Percentiles rank a stretch among this genome's conserved stretches.
phyloP scores from a whole-genome alignment of 2,797 vertebrate species.

The Ispidina picta region DNA sequence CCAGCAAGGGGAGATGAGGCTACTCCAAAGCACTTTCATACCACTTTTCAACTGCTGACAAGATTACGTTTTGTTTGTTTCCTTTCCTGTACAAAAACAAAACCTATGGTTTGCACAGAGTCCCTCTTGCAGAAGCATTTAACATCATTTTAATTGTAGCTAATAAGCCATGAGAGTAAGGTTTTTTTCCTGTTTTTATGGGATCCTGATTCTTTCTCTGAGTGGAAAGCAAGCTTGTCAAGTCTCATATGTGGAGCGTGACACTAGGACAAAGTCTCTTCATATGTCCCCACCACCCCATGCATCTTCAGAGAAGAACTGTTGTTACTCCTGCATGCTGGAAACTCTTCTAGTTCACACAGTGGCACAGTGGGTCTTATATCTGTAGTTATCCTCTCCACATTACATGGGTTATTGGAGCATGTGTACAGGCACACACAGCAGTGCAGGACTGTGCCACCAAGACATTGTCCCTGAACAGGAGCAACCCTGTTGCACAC shows the following conservation, averaged over 20 bases:
- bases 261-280: accelerated
- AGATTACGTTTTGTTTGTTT: not conserved
- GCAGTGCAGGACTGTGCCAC: not conserved
- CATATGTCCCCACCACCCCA: not conserved
- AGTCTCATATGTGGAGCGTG: not conserved
- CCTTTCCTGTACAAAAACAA: not conserved
- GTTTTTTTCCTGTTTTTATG: not conserved
- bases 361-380: not conserved
- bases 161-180: not conserved
- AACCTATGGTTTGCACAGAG: not conserved
- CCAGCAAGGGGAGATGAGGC: constrained; percentile 65
- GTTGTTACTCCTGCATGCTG: not conserved
- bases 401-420: not conserved
- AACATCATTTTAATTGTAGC: not conserved
- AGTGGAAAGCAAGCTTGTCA: not conserved
- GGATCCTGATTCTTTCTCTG: not conserved
- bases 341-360: accelerated
- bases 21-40: not conserved
- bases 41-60: not conserved
- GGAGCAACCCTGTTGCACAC: not conserved
- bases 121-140: not conserved
- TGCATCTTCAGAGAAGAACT: not conserved
- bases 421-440: not conserved
- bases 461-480: not conserved
- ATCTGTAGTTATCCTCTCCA: not conserved